These are phyloP conservation scores for Drosophila longiperda DNA, from an alignment of 2,888 invertebrate genomes.

Conservation along the genomic window DNA sequence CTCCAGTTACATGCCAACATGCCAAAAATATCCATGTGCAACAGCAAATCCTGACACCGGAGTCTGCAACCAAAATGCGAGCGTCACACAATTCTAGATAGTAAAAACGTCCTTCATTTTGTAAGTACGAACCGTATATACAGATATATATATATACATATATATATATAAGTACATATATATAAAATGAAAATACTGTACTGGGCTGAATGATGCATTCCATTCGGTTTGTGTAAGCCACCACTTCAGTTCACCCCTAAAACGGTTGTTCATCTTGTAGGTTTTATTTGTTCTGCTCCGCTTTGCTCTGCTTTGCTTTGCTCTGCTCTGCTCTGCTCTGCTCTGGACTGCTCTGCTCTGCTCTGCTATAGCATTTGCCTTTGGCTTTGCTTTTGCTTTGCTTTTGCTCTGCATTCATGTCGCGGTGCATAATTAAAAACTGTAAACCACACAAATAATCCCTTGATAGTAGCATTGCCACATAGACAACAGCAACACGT, in stretches of 20 bases:
- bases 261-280: slow-evolving; percentile 52
- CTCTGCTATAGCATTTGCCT: slow-evolving; percentile 6
- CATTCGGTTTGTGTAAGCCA: slow-evolving; percentile 53
- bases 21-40: slow-evolving; percentile 2
- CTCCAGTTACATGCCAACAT: background rate
- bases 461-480: slow-evolving; percentile 69
- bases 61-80: background rate
- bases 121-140: slow-evolving; percentile 15
- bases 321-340: slow-evolving; percentile 16
- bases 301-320: slow-evolving; percentile 15
- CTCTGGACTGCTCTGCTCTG: slow-evolving; percentile 18
- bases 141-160: slow-evolving; percentile 1
- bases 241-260: slow-evolving; percentile 74
- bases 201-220: slow-evolving; percentile 47
- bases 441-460: slow-evolving; percentile 80
- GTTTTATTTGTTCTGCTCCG: slow-evolving; percentile 28
- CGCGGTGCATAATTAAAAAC: slow-evolving; percentile 80
- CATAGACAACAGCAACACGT: slow-evolving; percentile 46
- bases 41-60: slow-evolving; percentile 3
- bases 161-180: slow-evolving; percentile 4
- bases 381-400: background rate
- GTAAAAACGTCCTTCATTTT: slow-evolving; percentile 58
- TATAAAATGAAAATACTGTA: slow-evolving; percentile 15
- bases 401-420: slow-evolving; percentile 52
- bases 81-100: slow-evolving; percentile 22